These are phyloP conservation scores for Ericerus pela DNA, from an alignment of 1,140 invertebrate genomes.

Conservation along the genomic window DNA sequence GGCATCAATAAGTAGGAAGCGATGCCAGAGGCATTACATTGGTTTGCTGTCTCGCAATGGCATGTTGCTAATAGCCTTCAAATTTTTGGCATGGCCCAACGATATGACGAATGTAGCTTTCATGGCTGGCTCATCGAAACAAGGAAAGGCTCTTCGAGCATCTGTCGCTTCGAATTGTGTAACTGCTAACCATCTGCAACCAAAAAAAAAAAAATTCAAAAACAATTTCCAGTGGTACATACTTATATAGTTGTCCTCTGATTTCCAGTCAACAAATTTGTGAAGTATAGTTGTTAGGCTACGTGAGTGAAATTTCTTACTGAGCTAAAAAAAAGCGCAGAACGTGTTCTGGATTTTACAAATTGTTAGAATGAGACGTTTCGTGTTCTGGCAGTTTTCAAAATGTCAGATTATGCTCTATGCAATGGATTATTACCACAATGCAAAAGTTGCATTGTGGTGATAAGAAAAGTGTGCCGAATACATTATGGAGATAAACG, in stretches of 20 bases:
- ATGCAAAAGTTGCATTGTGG: too few species aligned
- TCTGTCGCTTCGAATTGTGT: conserved; percentile 57
- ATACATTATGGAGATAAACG: too few species aligned
- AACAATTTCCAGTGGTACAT: background rate
- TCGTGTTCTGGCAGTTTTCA: too few species aligned
- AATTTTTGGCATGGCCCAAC: conserved; percentile 23
- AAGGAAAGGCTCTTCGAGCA: conserved; percentile 56
- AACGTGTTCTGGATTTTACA: too few species aligned
- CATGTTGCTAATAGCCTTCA: conserved; percentile 24
- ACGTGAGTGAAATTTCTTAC: background rate
- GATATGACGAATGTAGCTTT: conserved; percentile 46
- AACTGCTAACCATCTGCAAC: conserved; percentile 35
- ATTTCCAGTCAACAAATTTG: background rate
- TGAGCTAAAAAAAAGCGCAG: too few species aligned
- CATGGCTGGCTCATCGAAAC: conserved; percentile 59
- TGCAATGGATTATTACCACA: too few species aligned
- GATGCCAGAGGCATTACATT: conserved; percentile 21
- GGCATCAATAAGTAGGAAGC: too few species aligned
- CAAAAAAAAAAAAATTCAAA: conserved; percentile 5
- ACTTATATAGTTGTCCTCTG: background rate
- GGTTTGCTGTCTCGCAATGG: conserved; percentile 12
- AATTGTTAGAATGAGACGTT: too few species aligned
- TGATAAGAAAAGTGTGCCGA: too few species aligned
- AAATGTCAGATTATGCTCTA: too few species aligned
- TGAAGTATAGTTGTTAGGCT: background rate